Evolutionary conservation across 2,888 invertebrate species (phyloP).

Genomic region (Microdon myrmicae): DNA sequence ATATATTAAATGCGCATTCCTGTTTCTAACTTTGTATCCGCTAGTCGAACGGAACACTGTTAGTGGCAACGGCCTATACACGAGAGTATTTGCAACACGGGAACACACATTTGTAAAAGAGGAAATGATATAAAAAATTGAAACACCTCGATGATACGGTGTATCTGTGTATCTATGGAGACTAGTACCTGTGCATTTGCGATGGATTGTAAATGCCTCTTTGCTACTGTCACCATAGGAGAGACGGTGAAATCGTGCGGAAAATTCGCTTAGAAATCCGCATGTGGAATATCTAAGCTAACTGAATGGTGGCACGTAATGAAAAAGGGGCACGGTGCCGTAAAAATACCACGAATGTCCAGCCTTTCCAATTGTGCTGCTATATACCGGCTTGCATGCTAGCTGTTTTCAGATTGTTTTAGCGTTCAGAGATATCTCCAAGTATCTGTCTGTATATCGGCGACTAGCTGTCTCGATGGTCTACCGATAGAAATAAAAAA

Average conservation of each 20-base stretch:
- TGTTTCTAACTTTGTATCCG: constrained; percentile 42
- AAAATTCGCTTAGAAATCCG: constrained; percentile 39
- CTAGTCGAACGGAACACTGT: constrained; percentile 49
- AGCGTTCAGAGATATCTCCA: constrained; percentile 5
- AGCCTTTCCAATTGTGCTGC: constrained; percentile 42
- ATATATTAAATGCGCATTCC: constrained; percentile 50
- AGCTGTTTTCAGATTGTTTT: constrained; percentile 9
- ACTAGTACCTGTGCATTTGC: constrained; percentile 2
- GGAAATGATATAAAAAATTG: constrained; percentile 22
- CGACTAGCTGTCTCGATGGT: constrained; percentile 25
- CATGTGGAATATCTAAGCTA: constrained; percentile 16
- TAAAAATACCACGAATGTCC: constrained; percentile 39
- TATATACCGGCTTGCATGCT: constrained; percentile 17
- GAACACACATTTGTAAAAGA: constrained; percentile 41
- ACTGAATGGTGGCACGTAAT: constrained; percentile 1
- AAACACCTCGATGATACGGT: neutral
- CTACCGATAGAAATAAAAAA: no score
- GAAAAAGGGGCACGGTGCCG: no score
- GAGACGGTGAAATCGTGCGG: constrained; percentile 50
- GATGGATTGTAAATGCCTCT: constrained; percentile 44
- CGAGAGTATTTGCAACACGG: constrained; percentile 40
- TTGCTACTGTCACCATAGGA: constrained; percentile 47
- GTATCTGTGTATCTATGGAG: constrained; percentile 1
- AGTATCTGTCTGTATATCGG: constrained; percentile 13
- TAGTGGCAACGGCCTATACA: constrained; percentile 29